Evolutionary conservation across 2,888 invertebrate species (phyloP).

Genomic region (Adelognathus sp.): DNA sequence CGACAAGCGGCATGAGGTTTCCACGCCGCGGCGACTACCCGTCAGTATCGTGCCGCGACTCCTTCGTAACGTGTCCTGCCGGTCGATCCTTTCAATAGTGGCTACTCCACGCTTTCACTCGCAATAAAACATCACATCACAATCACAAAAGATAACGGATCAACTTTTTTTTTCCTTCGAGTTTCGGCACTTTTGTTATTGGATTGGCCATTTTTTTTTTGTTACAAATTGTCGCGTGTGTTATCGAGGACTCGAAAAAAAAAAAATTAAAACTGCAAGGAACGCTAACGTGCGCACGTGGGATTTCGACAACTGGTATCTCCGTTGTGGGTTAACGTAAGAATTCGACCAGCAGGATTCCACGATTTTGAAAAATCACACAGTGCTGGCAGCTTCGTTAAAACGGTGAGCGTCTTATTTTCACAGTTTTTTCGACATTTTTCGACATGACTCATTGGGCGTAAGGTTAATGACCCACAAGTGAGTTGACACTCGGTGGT

Average conservation of each 20-base stretch:
- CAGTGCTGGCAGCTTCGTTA: slow-evolving; percentile 50
- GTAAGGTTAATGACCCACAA: no score
- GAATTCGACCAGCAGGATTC: slow-evolving; percentile 17
- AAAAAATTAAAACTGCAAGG: neutral
- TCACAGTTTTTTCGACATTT: neutral
- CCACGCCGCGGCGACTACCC: slow-evolving; percentile 73
- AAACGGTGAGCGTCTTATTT: slow-evolving; percentile 36
- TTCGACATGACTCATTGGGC: no score
- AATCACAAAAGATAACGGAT: neutral
- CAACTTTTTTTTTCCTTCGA: neutral
- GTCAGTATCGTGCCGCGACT: slow-evolving; percentile 79
- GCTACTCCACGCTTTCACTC: neutral
- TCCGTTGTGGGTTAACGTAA: neutral
- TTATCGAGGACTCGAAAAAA: slow-evolving; percentile 1
- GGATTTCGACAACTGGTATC: neutral
- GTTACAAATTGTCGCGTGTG: slow-evolving; percentile 19
- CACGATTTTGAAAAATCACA: slow-evolving; percentile 37
- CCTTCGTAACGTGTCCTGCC: slow-evolving; percentile 74
- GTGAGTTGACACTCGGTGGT: no score
- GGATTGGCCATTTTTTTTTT: neutral
- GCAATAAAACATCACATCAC: neutral
- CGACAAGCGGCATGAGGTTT: slow-evolving; percentile 76
- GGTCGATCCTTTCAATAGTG: slow-evolving; percentile 29
- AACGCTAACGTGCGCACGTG: slow-evolving; percentile 53
- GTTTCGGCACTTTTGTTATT: neutral